These are phyloP conservation scores for Hydrotaea cyrtoneurina DNA, from an alignment of 2,888 invertebrate species.

Conservation along the genomic window DNA sequence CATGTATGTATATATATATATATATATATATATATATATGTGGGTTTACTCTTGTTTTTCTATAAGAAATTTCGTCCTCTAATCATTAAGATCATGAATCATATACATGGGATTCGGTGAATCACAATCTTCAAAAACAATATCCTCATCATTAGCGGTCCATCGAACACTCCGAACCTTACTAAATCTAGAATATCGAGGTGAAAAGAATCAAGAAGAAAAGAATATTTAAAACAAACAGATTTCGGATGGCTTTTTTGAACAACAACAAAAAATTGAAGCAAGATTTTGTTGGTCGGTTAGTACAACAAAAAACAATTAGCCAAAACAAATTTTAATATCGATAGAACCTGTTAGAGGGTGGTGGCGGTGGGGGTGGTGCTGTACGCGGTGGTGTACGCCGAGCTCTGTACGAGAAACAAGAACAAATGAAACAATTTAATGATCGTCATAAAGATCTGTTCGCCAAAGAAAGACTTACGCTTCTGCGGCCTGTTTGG, in stretches of 20 bases:
- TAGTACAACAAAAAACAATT: slow-evolving; percentile 27
- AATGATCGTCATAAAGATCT: too few species aligned
- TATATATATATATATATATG: not conserved
- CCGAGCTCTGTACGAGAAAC: slow-evolving; percentile 73
- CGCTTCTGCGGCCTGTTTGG: slow-evolving; percentile 75
- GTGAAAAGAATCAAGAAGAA: slow-evolving; percentile 55
- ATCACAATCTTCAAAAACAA: slow-evolving; percentile 79
- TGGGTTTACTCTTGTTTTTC: not conserved
- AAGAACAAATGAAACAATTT: not conserved
- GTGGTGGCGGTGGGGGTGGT: slow-evolving; percentile 78
- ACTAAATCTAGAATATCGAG: slow-evolving; percentile 71
- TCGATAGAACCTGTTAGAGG: slow-evolving; percentile 79
- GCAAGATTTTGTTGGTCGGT: slow-evolving; percentile 25
- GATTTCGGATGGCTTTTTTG: slow-evolving; percentile 33
- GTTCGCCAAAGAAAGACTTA: slow-evolving; percentile 70
- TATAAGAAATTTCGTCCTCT: slow-evolving; percentile 17
- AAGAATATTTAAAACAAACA: slow-evolving; percentile 60
- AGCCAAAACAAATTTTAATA: slow-evolving; percentile 70
- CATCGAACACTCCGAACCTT: slow-evolving; percentile 78
- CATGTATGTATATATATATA: not conserved
- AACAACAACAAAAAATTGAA: slow-evolving; percentile 18
- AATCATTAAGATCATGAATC: slow-evolving; percentile 64
- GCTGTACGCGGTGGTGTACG: slow-evolving; percentile 78
- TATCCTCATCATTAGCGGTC: slow-evolving; percentile 76
- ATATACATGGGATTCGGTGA: slow-evolving; percentile 74